Conservation (phyloP, 2,888 invertebrate species). For the Hylaea fasciaria region DNA sequence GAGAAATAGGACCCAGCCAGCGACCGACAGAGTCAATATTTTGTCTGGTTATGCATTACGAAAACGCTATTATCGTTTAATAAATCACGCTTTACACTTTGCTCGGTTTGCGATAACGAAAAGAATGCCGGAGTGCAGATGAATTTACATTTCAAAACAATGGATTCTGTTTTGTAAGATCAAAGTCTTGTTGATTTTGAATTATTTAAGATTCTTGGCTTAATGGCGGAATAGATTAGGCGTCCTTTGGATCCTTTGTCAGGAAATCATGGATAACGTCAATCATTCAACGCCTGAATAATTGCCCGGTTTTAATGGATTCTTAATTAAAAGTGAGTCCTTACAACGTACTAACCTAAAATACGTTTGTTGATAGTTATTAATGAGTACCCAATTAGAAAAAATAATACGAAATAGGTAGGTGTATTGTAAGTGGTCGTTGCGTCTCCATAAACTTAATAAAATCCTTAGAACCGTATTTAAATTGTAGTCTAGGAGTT, state of each 20-base stretch:
- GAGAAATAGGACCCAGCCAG: slow-evolving; percentile 11
- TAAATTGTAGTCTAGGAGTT: background rate
- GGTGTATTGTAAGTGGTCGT: background rate
- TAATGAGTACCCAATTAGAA: no score
- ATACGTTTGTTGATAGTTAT: no score
- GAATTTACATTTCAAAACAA: slow-evolving; percentile 45
- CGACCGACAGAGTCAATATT: slow-evolving; percentile 38
- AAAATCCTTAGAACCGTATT: slow-evolving; percentile 2
- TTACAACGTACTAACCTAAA: no score
- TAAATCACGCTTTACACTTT: slow-evolving; percentile 38
- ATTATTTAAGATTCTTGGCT: slow-evolving; percentile 24
- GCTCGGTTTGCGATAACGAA: slow-evolving; percentile 38
- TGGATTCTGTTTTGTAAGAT: slow-evolving; percentile 33
- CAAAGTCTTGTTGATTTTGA: slow-evolving; percentile 32
- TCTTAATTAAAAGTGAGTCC: no score
- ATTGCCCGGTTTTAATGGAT: no score
- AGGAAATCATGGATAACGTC: background rate
- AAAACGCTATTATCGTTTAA: slow-evolving; percentile 31
- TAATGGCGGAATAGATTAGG: slow-evolving; percentile 29
- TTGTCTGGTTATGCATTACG: slow-evolving; percentile 27
- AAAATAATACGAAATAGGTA: no score
- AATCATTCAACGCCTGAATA: no score
- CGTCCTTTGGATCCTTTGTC: slow-evolving; percentile 1
- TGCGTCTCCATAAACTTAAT: background rate
- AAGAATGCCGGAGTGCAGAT: slow-evolving; percentile 29